Conservation (phyloP, 2,113 vertebrate genomes). For the Peromyscus polionotus region DNA sequence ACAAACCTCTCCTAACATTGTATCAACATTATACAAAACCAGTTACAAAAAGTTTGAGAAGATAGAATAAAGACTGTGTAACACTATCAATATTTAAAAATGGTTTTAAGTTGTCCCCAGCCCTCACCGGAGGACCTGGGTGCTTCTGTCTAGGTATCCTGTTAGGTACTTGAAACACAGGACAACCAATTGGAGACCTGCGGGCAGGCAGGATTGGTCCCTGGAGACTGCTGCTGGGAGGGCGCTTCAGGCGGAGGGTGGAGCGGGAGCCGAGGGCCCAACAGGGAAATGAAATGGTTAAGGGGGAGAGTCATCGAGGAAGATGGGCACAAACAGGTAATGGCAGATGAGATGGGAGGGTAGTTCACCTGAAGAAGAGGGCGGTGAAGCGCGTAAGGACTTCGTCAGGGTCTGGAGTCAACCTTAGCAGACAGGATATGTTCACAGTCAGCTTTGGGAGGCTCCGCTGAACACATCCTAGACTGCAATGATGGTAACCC, state of each 20-base stretch:
- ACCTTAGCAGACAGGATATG: neutral
- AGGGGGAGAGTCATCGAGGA: neutral
- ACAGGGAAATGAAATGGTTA: neutral
- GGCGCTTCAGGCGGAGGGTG: neutral
- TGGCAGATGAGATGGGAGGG: neutral
- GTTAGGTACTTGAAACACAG: neutral
- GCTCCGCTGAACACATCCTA: neutral
- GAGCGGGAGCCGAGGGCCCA: neutral
- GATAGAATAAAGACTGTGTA: conserved; percentile 23
- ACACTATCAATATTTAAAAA: neutral
- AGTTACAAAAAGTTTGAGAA: conserved; percentile 30
- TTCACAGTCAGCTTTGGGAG: neutral
- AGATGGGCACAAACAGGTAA: neutral
- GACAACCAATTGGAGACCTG: neutral
- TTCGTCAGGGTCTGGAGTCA: neutral
- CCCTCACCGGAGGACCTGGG: neutral
- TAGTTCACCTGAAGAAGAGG: neutral
- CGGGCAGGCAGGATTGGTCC: neutral
- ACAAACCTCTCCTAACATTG: neutral
- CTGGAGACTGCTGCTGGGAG: fast-evolving
- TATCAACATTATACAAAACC: neutral
- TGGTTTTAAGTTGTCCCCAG: neutral
- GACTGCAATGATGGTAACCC: neutral
- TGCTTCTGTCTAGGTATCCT: neutral
- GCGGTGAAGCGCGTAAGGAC: neutral